Evolutionary conservation across 2,797 vertebrate genomes (phyloP).

Genomic region (Chelon labrosus): DNA sequence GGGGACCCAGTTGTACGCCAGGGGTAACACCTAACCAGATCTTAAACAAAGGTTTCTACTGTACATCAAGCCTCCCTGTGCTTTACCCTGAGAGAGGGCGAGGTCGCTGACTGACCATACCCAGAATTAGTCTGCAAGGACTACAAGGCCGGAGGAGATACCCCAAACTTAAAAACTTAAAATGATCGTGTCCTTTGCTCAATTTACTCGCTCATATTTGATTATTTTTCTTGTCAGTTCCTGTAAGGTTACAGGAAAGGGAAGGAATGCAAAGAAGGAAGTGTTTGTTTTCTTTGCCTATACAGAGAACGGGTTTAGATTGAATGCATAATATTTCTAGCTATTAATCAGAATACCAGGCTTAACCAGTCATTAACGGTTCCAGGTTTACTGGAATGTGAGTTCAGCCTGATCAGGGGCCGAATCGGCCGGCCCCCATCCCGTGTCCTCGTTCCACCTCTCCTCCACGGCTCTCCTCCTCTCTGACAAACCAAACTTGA

Average conservation of each 20-base stretch:
- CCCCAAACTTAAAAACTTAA: constrained; percentile 1
- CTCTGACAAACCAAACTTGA: constrained; percentile 82
- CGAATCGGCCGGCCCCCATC: constrained; percentile 9
- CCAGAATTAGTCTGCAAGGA: constrained; percentile 37
- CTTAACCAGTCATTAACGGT: constrained; percentile 21
- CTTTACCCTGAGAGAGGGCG: constrained; percentile 63
- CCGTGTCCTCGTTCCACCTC: constrained; percentile 32
- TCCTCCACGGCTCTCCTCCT: constrained; percentile 62
- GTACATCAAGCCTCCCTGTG: constrained; percentile 63
- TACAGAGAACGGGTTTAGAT: constrained; percentile 13
- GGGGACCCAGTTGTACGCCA: constrained; percentile 40
- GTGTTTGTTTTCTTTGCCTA: constrained; percentile 29
- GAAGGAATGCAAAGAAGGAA: constrained; percentile 16
- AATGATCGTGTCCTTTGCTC: constrained; percentile 15
- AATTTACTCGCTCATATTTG: constrained; percentile 14
- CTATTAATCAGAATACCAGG: constrained; percentile 24
- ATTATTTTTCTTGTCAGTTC: constrained; percentile 12
- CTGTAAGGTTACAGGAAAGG: background rate
- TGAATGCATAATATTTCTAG: constrained; percentile 25
- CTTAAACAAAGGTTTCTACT: constrained; percentile 61
- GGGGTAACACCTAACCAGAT: constrained; percentile 48
- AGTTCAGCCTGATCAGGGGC: constrained; percentile 15
- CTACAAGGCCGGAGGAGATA: constrained; percentile 38
- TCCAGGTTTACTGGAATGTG: background rate
- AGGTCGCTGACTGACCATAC: constrained; percentile 40